A percentile compares a stretch with the other conserved stretches of the same genome.
Evolutionary conservation across 2,113 vertebrate genomes (phyloP).

Genomic region (Ameiurus melas): DNA sequence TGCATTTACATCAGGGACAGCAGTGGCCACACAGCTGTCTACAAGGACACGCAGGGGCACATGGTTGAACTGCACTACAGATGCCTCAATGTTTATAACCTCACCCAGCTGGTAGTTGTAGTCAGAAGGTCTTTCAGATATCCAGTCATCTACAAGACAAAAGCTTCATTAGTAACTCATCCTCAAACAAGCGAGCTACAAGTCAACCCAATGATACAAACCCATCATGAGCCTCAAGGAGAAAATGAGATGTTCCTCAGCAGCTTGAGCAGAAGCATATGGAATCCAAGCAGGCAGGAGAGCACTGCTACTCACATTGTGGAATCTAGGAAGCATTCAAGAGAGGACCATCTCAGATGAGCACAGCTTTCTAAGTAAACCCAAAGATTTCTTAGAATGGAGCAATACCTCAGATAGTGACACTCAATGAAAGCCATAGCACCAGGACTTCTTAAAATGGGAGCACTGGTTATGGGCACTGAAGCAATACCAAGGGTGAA

Average conservation of each 20-base stretch:
- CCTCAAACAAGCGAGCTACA: background rate
- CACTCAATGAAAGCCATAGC: constrained; percentile 61
- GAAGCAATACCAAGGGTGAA: constrained; percentile 61
- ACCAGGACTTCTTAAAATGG: constrained; percentile 59
- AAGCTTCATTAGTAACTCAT: background rate
- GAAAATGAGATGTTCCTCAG: too few species aligned
- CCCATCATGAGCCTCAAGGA: too few species aligned
- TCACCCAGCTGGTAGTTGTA: constrained; percentile 46
- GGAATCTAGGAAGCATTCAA: constrained; percentile 57
- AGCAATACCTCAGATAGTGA: constrained; percentile 62
- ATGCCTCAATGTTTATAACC: constrained; percentile 32
- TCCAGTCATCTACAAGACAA: constrained; percentile 43
- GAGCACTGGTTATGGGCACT: constrained; percentile 42
- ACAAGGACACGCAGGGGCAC: constrained; percentile 47
- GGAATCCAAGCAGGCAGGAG: constrained; percentile 33
- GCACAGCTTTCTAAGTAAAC: background rate
- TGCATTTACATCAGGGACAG: constrained; percentile 21
- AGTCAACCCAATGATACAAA: too few species aligned
- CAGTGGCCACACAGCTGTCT: constrained; percentile 49
- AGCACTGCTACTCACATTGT: constrained; percentile 58
- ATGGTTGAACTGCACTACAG: constrained; percentile 34
- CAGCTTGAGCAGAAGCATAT: too few species aligned
- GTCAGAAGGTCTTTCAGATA: constrained; percentile 31
- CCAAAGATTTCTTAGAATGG: background rate
- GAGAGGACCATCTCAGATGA: background rate